Conservation (phyloP, 2,888 invertebrate species). For the Biston betularia region DNA sequence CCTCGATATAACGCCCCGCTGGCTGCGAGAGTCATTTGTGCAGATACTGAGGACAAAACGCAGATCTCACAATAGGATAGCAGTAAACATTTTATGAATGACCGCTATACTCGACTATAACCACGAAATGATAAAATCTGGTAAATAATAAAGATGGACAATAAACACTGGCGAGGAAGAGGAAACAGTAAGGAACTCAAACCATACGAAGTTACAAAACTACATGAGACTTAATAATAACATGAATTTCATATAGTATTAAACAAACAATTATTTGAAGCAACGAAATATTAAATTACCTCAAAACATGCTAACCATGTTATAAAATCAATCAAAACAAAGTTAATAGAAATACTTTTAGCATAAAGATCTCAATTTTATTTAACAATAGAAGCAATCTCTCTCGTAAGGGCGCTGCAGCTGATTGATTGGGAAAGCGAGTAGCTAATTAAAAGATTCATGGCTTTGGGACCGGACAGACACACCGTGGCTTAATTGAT, state of each 20-base stretch:
- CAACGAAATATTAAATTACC: background rate
- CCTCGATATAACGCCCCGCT: slow-evolving; percentile 92
- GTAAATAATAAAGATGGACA: slow-evolving; percentile 38
- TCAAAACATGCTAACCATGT: slow-evolving; percentile 11
- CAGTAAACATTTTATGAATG: slow-evolving; percentile 44
- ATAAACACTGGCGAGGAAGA: slow-evolving; percentile 37
- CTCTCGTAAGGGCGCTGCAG: slow-evolving; percentile 53
- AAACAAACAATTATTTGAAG: background rate
- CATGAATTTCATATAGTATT: no score
- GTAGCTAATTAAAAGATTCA: slow-evolving; percentile 75
- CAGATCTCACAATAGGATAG: slow-evolving; percentile 42
- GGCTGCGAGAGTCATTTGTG: slow-evolving; percentile 92
- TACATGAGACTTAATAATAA: no score
- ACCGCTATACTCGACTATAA: slow-evolving; percentile 39
- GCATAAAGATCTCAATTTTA: slow-evolving; percentile 56
- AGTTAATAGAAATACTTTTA: slow-evolving; percentile 31
- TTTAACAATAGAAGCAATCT: slow-evolving; percentile 56
- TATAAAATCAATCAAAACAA: slow-evolving; percentile 42
- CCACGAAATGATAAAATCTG: slow-evolving; percentile 39
- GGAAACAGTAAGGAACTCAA: slow-evolving; percentile 11
- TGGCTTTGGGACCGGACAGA: slow-evolving; percentile 63
- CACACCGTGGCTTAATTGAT: slow-evolving; percentile 79
- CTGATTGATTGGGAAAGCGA: slow-evolving; percentile 67
- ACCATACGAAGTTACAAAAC: no score
- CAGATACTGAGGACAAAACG: slow-evolving; percentile 88